Conservation (phyloP, 2,888 invertebrate genomes). For the Microctonus brassicae region DNA sequence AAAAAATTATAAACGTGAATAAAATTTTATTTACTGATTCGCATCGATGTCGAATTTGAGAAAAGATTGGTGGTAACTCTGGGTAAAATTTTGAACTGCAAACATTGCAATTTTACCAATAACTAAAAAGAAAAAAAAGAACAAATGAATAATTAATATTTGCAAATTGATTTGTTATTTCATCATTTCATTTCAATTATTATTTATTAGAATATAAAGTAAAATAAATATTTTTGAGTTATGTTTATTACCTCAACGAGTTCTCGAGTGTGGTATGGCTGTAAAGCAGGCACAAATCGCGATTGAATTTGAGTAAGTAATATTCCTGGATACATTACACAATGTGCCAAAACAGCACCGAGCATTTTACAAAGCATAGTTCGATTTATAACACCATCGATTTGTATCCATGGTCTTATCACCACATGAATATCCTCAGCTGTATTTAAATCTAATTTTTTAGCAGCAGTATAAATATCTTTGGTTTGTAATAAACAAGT, state of each 20-base stretch:
- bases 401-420: slow-evolving; percentile 80
- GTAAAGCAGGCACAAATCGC: slow-evolving; percentile 76
- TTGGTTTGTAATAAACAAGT: slow-evolving; percentile 57
- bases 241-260: slow-evolving; percentile 73
- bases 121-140: slow-evolving; percentile 73
- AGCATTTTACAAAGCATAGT: slow-evolving; percentile 79
- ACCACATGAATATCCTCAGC: slow-evolving; percentile 66
- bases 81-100: slow-evolving; percentile 68
- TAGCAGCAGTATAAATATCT: slow-evolving; percentile 58
- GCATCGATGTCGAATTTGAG: slow-evolving; percentile 65
- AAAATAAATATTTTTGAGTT: not conserved
- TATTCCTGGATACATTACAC: slow-evolving; percentile 76
- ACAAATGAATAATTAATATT: too few species aligned
- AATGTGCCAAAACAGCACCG: slow-evolving; percentile 76
- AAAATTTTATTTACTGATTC: slow-evolving; percentile 61
- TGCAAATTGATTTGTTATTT: slow-evolving; percentile 41
- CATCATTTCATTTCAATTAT: slow-evolving; percentile 17
- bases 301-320: slow-evolving; percentile 72
- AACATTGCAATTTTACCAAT: slow-evolving; percentile 72
- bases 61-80: slow-evolving; percentile 68
- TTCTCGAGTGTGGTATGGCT: slow-evolving; percentile 76
- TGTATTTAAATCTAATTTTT: slow-evolving; percentile 60
- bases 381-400: slow-evolving; percentile 80
- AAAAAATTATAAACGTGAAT: not conserved
- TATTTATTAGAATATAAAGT: not conserved